Evolutionary conservation across 2,888 invertebrate species (phyloP).

Genomic region (Phengaris alcon): DNA sequence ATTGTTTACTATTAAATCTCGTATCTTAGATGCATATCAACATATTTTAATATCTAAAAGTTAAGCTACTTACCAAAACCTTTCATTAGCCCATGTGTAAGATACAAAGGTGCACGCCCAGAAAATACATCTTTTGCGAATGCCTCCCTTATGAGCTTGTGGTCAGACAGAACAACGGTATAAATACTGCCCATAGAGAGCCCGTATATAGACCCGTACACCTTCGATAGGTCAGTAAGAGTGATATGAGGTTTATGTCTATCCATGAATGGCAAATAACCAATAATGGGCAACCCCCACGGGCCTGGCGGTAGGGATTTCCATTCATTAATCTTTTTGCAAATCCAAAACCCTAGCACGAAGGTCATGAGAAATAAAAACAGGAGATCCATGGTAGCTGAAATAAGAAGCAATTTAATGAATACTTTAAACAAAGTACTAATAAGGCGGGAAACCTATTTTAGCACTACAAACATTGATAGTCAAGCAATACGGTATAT

Average conservation of each 20-base stretch:
- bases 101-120: constrained; percentile 88
- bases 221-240: constrained; percentile 81
- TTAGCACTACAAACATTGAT: too few relatives aligned
- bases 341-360: constrained; percentile 51
- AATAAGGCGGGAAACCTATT: too few relatives aligned
- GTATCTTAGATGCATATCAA: too few relatives aligned
- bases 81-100: constrained; percentile 92
- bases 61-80: constrained; percentile 85
- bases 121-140: constrained; percentile 85
- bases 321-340: constrained; percentile 62
- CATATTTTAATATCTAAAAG: too few relatives aligned
- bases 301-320: constrained; percentile 87
- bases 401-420: constrained; percentile 23
- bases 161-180: constrained; percentile 88
- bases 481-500: too few relatives aligned
- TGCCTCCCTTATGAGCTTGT: constrained; percentile 84
- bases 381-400: constrained; percentile 41
- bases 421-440: too few relatives aligned
- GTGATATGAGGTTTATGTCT: constrained; percentile 84
- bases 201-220: constrained; percentile 87
- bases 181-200: constrained; percentile 86
- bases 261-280: constrained; percentile 87
- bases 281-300: constrained; percentile 86
- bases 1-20: too few relatives aligned
- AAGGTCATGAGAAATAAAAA: constrained; percentile 42